Base-by-base conservation (phyloP, 2,888 invertebrate genomes). In the Lasioglossum figueresi region DNA sequence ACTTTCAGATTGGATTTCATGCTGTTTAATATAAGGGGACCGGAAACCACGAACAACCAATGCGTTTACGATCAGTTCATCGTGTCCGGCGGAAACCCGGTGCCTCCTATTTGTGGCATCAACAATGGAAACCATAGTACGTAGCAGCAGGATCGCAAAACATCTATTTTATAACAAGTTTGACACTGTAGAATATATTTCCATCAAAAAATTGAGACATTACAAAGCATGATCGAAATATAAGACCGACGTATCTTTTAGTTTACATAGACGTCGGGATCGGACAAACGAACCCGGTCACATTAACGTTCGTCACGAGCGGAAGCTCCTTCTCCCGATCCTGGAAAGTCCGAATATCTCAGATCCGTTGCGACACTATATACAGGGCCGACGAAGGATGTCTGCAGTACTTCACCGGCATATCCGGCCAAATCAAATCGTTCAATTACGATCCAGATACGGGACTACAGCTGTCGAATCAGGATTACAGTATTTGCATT, bases 401-500 rank as follows among this genome's bases (percentile, higher is more conserved):
- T 91, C 95, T 98, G n/a, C 98, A 98, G 92, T 97, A 97, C 93
- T 97, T 96, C 95, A 97, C 96, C 0, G 98, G 98, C 0, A 97
- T 98, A 1, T 97, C 97, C 27, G 98, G 98, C 0, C 97, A 97
- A 82, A 96, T 98, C 23, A 96, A 96, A 66, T 98, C 98, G 5
- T 98, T 97, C 95, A 98, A 98, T 95, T 98, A 97, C 93, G 98
- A 98, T 89, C 96, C 97, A 0, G 95, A 95, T 0, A 96, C 96
- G 0, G 98, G 98, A 0, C 95, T 97, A 3, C 98, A 98, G 92
- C 96, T 98, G 31, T 98, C 98, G 80, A 98, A 98, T 94, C 98
- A 98, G 94, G 98, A 98, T 94, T 98, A 98, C 94, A 97, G 98
- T 88, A 97, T 98, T 87, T 98, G 98, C 94, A 96, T 98, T 66